Conservation (phyloP, 2,888 invertebrate genomes). For the Ligdia adustata region DNA sequence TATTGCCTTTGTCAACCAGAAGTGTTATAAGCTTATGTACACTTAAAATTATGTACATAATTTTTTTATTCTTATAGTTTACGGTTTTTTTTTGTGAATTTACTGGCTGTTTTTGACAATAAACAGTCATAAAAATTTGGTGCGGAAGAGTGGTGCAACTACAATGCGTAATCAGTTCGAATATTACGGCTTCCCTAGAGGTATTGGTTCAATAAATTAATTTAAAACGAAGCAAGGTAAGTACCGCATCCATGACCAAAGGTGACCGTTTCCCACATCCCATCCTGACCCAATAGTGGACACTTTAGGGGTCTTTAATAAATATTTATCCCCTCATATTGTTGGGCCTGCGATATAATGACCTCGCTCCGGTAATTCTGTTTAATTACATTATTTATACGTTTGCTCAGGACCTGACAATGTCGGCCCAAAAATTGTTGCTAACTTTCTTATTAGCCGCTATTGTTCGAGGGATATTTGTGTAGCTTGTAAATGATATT, state of each 20-base stretch:
- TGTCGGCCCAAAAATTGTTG: conserved; percentile 31
- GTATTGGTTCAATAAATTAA: too few species aligned
- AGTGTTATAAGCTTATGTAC: too few species aligned
- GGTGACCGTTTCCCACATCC: conserved; percentile 35
- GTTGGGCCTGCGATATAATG: conserved; percentile 51
- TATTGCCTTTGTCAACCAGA: too few species aligned
- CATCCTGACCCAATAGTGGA: conserved; percentile 71
- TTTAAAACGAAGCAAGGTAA: too few species aligned
- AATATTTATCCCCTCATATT: conserved; percentile 80
- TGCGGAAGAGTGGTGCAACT: too few species aligned
- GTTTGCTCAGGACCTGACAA: conserved; percentile 65
- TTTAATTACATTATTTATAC: conserved; percentile 74
- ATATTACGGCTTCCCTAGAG: too few species aligned
- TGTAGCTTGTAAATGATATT: conserved; percentile 8
- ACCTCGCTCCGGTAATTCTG: conserved; percentile 46
- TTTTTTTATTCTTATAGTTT: too few species aligned
- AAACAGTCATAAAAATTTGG: too few species aligned
- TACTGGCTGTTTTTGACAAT: too few species aligned
- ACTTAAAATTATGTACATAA: too few species aligned
- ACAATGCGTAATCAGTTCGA: too few species aligned
- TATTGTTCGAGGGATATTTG: conserved; percentile 8
- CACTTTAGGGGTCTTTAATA: conserved; percentile 74
- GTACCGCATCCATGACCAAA: conserved; percentile 47
- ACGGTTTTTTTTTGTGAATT: too few species aligned
- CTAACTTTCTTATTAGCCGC: conserved; percentile 10